A percentile compares a stretch with the other conserved stretches of the same genome.
Conservation (phyloP, 2,113 vertebrate species). For the Zosterops borbonicus region DNA sequence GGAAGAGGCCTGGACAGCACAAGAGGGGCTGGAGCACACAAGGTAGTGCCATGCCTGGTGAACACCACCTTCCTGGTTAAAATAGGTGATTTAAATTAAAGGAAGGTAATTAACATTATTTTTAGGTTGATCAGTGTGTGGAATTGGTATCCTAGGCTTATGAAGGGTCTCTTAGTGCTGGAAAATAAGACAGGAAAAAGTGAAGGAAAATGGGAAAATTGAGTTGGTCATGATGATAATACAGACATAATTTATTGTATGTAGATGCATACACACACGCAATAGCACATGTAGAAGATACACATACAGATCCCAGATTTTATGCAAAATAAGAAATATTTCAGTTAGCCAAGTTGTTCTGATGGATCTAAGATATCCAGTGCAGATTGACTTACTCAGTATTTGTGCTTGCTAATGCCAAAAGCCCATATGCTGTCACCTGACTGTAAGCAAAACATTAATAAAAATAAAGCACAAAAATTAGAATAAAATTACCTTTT, state of each 20-base stretch:
- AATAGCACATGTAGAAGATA: not conserved
- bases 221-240: not conserved
- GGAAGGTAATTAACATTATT: not conserved
- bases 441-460: not conserved
- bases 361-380: not conserved
- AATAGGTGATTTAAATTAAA: not conserved
- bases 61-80: not conserved
- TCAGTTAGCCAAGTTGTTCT: not conserved
- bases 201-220: not conserved
- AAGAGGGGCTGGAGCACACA: not conserved
- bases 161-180: not conserved
- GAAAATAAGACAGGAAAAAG: not conserved
- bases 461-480: not conserved
- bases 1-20: not conserved
- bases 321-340: not conserved
- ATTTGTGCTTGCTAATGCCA: not conserved
- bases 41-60: rapidly evolving
- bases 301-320: not conserved
- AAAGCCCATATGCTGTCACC: not conserved
- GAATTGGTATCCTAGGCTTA: not conserved
- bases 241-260: not conserved
- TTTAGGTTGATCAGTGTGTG: not conserved
- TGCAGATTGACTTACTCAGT: not conserved
- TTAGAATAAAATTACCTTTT: not conserved
- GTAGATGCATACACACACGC: not conserved